Base-by-base conservation (phyloP, 1,140 invertebrate species). In the Bombus ignitus region DNA sequence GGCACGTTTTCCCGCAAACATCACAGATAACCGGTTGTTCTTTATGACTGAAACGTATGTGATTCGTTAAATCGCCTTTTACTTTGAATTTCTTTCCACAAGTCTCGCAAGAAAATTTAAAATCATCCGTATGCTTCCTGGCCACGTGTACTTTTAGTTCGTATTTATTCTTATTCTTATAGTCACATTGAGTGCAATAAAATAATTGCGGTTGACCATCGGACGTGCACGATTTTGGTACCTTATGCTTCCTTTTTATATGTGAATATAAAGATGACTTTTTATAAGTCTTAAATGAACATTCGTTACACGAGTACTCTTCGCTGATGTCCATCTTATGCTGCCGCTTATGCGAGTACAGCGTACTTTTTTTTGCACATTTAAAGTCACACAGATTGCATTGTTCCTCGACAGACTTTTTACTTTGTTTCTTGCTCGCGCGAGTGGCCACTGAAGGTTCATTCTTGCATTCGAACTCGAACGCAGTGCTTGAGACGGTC, bases 1-100 rank as follows among this genome's bases (percentile, higher is more conserved):
- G 80, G 68, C 94, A 95, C 0, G 93, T 94, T 85, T 97, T 97
- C 3, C 96, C 95, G 90, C 97, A 98, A 2, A 96, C 92, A 32
- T 96, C 94, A 90, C 98, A 98, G 32, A 95, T 93, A 81, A 97
- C 97, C 0, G 96, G 97, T 12, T 97, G 96, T 83, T 96, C 96
- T n/a, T 96, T 95, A 22, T 96, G 96, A 68, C 96, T 96, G 70
- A 96, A 96, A 37, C 96, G 95, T 44, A 96, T 95, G 91, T 98
- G 97, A 37, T 95, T 96, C 8, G 97, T 96, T 79, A 98, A 93
- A 88, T 97, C 94, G 4, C 95, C 95, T 37, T 93, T 94, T 37
- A 95, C 95, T 53, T 95, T 96, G 85, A 96, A 96, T 28, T 95
- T 94, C 90, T 96, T 97, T 72, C 94, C 94, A 85, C 96, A 96